Percentiles rank a stretch among this genome's conserved stretches.
Conservation (phyloP, 2,888 invertebrate species). For the Trachelus troglodyta region DNA sequence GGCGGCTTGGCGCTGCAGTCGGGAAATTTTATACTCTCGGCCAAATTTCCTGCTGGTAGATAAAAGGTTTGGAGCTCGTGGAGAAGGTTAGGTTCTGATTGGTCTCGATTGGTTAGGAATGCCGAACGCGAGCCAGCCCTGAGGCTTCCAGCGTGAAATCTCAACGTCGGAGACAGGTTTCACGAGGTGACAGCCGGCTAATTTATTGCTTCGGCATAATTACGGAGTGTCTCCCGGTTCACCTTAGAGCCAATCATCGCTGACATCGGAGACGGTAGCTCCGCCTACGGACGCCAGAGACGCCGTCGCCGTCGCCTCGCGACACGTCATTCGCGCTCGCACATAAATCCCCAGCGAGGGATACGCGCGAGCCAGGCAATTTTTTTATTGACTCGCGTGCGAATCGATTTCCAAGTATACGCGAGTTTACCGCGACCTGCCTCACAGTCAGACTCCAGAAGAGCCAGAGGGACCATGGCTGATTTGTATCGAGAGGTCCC, state of each 20-base stretch:
- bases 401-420: neutral
- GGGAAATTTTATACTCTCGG: too few species aligned
- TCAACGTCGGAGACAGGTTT: constrained; percentile 47
- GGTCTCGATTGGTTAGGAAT: neutral
- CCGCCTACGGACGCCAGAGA: constrained; percentile 19
- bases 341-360: constrained; percentile 3
- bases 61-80: neutral
- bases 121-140: neutral
- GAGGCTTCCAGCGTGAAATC: neutral
- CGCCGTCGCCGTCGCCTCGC: neutral
- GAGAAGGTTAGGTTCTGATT: neutral
- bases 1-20: neutral
- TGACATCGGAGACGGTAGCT: constrained; percentile 21
- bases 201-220: constrained; percentile 56
- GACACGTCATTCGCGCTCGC: neutral
- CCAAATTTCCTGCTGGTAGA: too few species aligned
- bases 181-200: constrained; percentile 52
- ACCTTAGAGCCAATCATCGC: constrained; percentile 33
- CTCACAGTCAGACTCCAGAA: neutral
- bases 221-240: constrained; percentile 37
- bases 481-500: constrained; percentile 17
- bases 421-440: too few species aligned
- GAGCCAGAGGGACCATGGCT: constrained; percentile 1
- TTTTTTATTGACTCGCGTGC: neutral
- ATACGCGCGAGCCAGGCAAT: neutral